Base-by-base conservation (phyloP, 2,797 vertebrate genomes). In the Alcedo atthis region DNA sequence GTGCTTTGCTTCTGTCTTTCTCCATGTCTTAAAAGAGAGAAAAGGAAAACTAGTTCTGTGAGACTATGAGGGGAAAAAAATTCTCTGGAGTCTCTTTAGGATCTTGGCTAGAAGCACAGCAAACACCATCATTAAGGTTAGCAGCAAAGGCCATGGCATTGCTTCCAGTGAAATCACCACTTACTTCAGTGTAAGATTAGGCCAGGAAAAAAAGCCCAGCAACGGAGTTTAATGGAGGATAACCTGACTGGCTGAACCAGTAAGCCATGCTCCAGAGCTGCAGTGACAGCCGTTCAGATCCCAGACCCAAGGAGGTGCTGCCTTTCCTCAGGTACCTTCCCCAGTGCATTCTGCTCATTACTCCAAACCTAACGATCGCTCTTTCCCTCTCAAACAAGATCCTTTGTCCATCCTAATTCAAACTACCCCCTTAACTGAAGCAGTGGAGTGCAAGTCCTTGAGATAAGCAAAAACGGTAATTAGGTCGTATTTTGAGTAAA, bases 391-490 rank as follows among this genome's bases (percentile, higher is more conserved):
- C 28, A 9, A 20, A 33, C 40, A 69, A 79, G 70, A 48, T 80
- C 83, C 76, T 91, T 93, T 86, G 68, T 88, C 74, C 67, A 59
- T 73, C 48, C 57, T 84, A 53, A 78, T 71, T 93, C 71, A 84
- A 37, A 84, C 51, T 58, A 33, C 19, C 59, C 26, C 26, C 58
- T 66, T 32, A 71, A 64, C 46, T 49, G 63, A 69, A 69, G 58
- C 9, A 2, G 19, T 80, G 71, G 61, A 85, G 78, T 64, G 71
- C 77, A 82, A 71, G 87, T 92, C 61, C 46, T 92, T 92, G 78
- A 93, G 83, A 94, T 84, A 86, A 95, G 69, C 87, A 91, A 46
- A 57, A 73, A 68, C 57, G 74, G 84, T 75, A 94, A 95, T 95
- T 90, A 84, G 82, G 80, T 83, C 1, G 4, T 76, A 74, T 82